Evolutionary conservation across 2,113 vertebrate species (phyloP).

Genomic region (Anguilla rostrata): DNA sequence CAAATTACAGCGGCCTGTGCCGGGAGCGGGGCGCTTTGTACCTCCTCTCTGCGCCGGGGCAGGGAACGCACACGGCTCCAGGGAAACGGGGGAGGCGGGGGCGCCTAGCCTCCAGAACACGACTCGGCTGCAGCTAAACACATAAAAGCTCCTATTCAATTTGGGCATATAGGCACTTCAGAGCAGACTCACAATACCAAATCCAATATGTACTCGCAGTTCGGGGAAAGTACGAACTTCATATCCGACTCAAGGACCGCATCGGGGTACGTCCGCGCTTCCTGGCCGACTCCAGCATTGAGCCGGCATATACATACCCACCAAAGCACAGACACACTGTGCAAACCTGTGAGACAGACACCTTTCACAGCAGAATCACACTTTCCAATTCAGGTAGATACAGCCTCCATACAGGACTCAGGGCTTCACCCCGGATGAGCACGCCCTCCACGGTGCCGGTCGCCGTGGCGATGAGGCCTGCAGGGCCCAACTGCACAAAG

Average conservation of each 20-base stretch:
- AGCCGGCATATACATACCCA: no score
- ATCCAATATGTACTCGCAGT: not conserved
- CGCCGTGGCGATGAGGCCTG: not conserved
- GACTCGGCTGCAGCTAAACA: not conserved
- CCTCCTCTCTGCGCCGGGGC: not conserved
- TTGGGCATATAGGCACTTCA: not conserved
- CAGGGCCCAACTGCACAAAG: no score
- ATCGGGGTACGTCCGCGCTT: no score
- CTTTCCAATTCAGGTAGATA: not conserved
- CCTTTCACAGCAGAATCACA: not conserved
- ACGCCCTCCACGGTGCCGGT: not conserved
- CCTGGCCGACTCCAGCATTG: no score
- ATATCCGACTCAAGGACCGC: no score
- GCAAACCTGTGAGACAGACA: not conserved
- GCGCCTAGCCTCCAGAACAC: not conserved
- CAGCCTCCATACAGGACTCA: not conserved
- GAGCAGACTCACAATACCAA: not conserved
- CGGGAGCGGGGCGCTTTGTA: not conserved
- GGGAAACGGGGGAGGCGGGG: not conserved
- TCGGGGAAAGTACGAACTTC: no score
- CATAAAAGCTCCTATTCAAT: not conserved
- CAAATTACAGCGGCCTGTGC: conserved; percentile 1
- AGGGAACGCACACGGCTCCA: not conserved
- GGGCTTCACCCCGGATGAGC: not conserved
- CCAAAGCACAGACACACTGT: no score